Conservation (phyloP, 2,797 vertebrate species). For the Alfaro cultratus region DNA sequence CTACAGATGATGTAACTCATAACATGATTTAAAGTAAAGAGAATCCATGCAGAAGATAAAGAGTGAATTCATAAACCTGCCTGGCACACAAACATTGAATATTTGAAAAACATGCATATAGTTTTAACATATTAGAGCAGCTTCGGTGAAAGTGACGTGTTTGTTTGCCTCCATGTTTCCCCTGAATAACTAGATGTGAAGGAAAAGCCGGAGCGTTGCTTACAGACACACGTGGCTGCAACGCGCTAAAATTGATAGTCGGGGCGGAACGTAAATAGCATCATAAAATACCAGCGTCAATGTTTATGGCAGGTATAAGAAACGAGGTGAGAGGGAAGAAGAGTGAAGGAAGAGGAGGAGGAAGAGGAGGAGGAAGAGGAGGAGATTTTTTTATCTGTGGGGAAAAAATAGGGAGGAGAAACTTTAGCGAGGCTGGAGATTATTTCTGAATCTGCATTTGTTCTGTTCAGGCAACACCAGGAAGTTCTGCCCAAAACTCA, state of each 20-base stretch:
- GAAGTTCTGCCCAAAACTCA: constrained; percentile 32
- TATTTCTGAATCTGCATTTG: constrained; percentile 50
- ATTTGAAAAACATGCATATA: constrained; percentile 5
- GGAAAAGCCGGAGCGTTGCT: constrained; percentile 20
- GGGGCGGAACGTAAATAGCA: constrained; percentile 48
- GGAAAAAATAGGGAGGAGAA: constrained; percentile 28
- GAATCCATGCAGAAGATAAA: not conserved
- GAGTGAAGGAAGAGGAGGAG: constrained; percentile 3
- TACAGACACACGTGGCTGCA: constrained; percentile 45
- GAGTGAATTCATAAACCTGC: not conserved
- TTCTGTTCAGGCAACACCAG: constrained; percentile 38
- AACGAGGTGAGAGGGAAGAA: constrained; percentile 35
- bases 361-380: constrained; percentile 1
- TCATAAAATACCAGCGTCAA: constrained; percentile 52
- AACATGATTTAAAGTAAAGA: not conserved
- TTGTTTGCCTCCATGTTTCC: constrained; percentile 16
- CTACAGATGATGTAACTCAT: not conserved
- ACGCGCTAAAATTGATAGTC: constrained; percentile 41
- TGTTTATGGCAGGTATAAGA: constrained; percentile 48
- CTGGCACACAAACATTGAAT: not conserved
- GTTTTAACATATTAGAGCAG: not conserved
- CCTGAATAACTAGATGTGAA: constrained; percentile 22
- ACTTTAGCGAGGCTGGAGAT: constrained; percentile 39
- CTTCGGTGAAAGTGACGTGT: constrained; percentile 12
- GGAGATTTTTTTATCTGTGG: constrained; percentile 44